Conservation (phyloP, 23 tunicate genomes). For the Trididemnum miniatum region DNA sequence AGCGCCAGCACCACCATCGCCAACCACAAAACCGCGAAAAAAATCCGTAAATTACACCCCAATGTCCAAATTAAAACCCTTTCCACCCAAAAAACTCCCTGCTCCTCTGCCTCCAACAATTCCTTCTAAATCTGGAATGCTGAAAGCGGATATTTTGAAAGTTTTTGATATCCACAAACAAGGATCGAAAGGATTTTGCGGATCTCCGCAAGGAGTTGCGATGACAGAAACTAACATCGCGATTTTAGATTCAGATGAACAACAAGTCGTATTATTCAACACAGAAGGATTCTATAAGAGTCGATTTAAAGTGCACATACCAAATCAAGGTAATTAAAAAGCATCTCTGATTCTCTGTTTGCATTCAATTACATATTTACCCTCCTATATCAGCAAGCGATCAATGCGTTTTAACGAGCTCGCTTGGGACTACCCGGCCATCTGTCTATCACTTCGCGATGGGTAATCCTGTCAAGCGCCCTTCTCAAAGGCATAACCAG, state of each 20-base stretch:
- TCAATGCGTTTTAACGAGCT: too few species aligned
- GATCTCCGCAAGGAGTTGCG: slow-evolving; percentile 41
- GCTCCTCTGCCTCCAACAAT: slow-evolving; percentile 42
- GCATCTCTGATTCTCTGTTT: too few species aligned
- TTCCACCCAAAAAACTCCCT: slow-evolving; percentile 27
- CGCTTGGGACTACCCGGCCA: too few species aligned
- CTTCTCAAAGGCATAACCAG: too few species aligned
- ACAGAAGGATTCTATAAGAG: slow-evolving; percentile 47
- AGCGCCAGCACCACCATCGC: slow-evolving; percentile 34
- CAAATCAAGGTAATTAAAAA: slow-evolving; percentile 51
- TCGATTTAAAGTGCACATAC: slow-evolving; percentile 35
- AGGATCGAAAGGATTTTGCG: slow-evolving; percentile 26
- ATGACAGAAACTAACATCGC: slow-evolving; percentile 27
- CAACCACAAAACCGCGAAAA: neutral
- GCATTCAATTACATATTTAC: too few species aligned
- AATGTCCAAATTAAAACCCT: neutral
- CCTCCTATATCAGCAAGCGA: too few species aligned
- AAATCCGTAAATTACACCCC: neutral
- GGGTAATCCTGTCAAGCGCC: too few species aligned
- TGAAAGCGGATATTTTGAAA: slow-evolving; percentile 15
- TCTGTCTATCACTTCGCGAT: too few species aligned
- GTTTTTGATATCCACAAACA: slow-evolving; percentile 9
- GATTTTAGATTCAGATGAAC: slow-evolving; percentile 56
- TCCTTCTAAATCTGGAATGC: neutral
- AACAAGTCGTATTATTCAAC: slow-evolving; percentile 48